Conservation (phyloP, 2,888 invertebrate species). For the Drosophila suboccidentalis region DNA sequence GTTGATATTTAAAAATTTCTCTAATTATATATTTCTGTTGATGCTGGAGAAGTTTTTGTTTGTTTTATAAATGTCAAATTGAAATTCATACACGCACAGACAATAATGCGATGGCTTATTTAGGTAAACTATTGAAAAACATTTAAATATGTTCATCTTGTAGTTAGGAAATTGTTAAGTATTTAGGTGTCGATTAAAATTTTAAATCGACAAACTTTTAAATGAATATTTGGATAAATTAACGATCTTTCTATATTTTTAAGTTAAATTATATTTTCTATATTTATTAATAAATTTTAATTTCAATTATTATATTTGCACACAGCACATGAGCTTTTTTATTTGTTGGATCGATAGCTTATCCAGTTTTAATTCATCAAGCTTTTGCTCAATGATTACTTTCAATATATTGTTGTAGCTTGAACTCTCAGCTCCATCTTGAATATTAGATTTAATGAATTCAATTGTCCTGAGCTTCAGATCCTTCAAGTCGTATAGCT, state of each 20-base stretch:
- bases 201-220: no score
- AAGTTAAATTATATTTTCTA: no score
- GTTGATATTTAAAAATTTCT: conserved; percentile 71
- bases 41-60: conserved; percentile 68
- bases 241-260: no score
- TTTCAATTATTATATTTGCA: no score
- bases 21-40: conserved; percentile 68
- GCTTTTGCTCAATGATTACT: not conserved
- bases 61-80: conserved; percentile 44
- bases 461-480: not conserved
- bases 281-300: no score
- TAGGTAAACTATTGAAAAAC: not conserved
- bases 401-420: not conserved
- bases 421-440: not conserved
- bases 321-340: no score
- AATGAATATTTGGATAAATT: no score
- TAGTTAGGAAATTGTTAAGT: no score
- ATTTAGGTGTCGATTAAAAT: no score
- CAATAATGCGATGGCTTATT: no score
- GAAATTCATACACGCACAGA: not conserved
- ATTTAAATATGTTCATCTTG: no score
- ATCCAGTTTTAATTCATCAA: not conserved
- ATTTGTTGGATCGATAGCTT: not conserved
- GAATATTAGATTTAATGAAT: not conserved
- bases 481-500: not conserved